Conservation (phyloP, 2,888 invertebrate species). For the Platyscelio sp. region DNA sequence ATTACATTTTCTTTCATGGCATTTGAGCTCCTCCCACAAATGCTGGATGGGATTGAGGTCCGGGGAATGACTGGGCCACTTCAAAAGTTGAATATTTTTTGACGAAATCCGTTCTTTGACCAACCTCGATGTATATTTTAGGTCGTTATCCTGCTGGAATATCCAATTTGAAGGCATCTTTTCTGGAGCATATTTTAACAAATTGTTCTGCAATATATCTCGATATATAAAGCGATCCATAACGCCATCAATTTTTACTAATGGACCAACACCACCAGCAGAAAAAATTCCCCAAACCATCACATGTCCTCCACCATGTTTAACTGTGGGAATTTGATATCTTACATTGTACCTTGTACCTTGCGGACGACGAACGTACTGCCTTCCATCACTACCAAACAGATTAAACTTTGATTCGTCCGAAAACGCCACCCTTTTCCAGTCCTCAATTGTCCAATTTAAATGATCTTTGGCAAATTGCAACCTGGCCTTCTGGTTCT, state of each 20-base stretch:
- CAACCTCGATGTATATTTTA: constrained; percentile 30
- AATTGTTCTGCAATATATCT: constrained; percentile 19
- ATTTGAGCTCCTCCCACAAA: no score
- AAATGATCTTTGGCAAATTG: constrained; percentile 38
- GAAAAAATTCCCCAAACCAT: constrained; percentile 30
- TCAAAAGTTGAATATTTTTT: constrained; percentile 22
- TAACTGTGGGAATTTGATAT: constrained; percentile 13
- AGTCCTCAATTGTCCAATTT: constrained; percentile 35
- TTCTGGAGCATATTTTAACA: constrained; percentile 24
- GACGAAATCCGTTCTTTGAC: constrained; percentile 32
- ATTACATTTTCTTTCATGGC: no score
- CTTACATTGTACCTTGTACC: neutral
- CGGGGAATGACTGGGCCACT: constrained; percentile 25
- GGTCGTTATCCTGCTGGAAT: constrained; percentile 40
- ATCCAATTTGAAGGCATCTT: constrained; percentile 34
- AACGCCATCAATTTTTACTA: constrained; percentile 16
- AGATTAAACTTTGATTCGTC: constrained; percentile 50
- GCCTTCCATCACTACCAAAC: constrained; percentile 26
- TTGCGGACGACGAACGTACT: constrained; percentile 7
- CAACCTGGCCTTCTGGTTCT: constrained; percentile 43
- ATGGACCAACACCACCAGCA: constrained; percentile 6
- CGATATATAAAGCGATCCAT: constrained; percentile 41
- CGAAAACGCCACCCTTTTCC: constrained; percentile 18
- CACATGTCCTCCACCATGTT: constrained; percentile 16
- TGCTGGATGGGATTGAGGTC: constrained; percentile 28